Percentiles rank a stretch among this genome's conserved stretches.
phyloP scores from a whole-genome alignment of 2,113 vertebrate species.

The Tragelaphus scriptus region DNA sequence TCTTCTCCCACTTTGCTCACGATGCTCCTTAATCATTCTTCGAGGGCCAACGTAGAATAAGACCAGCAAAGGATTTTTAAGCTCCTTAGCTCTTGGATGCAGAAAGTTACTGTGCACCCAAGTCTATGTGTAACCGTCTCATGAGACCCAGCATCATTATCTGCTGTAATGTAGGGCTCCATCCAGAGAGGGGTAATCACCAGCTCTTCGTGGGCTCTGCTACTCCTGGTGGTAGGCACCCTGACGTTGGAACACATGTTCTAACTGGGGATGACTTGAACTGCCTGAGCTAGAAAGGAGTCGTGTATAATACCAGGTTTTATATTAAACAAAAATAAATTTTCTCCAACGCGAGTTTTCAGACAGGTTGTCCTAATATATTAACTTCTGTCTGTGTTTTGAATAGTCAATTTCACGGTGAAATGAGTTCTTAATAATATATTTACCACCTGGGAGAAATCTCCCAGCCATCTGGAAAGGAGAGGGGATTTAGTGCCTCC shows the following conservation, averaged over 20 bases:
- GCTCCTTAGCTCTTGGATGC: background rate
- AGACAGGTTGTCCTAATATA: slow-evolving; percentile 89
- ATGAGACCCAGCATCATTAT: background rate
- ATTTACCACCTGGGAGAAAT: slow-evolving; percentile 90
- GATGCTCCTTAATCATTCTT: background rate
- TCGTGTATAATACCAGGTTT: slow-evolving; percentile 73
- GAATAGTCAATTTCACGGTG: slow-evolving; percentile 90
- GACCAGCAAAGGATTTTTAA: background rate
- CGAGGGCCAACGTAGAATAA: background rate
- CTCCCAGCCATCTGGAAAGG: slow-evolving; percentile 88
- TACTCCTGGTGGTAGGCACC: background rate
- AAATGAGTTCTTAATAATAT: slow-evolving; percentile 91
- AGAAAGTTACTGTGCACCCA: background rate
- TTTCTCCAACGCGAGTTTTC: slow-evolving; percentile 81
- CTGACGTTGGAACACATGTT: background rate
- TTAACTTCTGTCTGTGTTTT: slow-evolving; percentile 89
- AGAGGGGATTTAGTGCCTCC: slow-evolving; percentile 83
- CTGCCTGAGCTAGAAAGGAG: slow-evolving; percentile 61
- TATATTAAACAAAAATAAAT: slow-evolving; percentile 86
- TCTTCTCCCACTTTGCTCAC: background rate
- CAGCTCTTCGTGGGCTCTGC: background rate
- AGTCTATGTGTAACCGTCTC: accelerated
- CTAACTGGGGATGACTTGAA: slow-evolving; percentile 53
- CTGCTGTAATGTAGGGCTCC: background rate
- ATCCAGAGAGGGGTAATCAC: accelerated